These are phyloP conservation scores for Machaerirhynchus nigripectus DNA, from an alignment of 2,113 vertebrate species.

Conservation along the genomic window DNA sequence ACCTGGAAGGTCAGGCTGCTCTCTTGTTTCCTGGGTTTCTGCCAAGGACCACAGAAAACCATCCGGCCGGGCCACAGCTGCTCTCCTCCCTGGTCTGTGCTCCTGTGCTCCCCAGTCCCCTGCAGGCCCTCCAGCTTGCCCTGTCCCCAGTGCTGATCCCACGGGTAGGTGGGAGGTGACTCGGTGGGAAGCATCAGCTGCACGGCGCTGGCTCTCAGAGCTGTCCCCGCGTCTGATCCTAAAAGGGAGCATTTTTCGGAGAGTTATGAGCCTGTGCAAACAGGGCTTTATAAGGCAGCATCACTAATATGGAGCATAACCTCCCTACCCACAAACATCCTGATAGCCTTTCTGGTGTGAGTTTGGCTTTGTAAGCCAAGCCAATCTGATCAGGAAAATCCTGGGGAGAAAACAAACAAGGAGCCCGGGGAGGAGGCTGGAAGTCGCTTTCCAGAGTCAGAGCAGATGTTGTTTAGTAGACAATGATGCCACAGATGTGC, in stretches of 20 bases:
- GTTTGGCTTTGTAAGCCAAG: slow-evolving; percentile 27
- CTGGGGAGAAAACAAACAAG: slow-evolving; percentile 48
- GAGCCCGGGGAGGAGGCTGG: not conserved
- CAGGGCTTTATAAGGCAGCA: slow-evolving; percentile 37
- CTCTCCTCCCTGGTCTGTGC: fast-evolving
- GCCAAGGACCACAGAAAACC: not conserved
- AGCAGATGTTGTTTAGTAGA: slow-evolving; percentile 23
- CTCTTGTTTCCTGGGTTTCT: not conserved
- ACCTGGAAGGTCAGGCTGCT: not conserved
- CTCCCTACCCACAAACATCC: slow-evolving; percentile 22
- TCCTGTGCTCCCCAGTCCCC: not conserved
- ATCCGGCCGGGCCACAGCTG: not conserved
- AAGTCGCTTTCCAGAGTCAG: not conserved
- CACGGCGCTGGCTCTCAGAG: not conserved
- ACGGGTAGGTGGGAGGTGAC: not conserved
- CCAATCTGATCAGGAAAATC: slow-evolving; percentile 46
- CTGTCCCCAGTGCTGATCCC: not conserved
- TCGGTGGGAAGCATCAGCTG: not conserved
- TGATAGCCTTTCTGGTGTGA: slow-evolving; percentile 30
- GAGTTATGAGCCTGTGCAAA: not conserved
- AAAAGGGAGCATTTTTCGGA: not conserved
- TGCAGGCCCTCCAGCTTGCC: not conserved
- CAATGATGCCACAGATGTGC: slow-evolving; percentile 25
- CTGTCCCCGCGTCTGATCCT: fast-evolving
- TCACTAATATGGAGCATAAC: not conserved